These are phyloP conservation scores for Procapra przewalskii DNA, from an alignment of 2,113 vertebrate genomes.

Conservation along the genomic window DNA sequence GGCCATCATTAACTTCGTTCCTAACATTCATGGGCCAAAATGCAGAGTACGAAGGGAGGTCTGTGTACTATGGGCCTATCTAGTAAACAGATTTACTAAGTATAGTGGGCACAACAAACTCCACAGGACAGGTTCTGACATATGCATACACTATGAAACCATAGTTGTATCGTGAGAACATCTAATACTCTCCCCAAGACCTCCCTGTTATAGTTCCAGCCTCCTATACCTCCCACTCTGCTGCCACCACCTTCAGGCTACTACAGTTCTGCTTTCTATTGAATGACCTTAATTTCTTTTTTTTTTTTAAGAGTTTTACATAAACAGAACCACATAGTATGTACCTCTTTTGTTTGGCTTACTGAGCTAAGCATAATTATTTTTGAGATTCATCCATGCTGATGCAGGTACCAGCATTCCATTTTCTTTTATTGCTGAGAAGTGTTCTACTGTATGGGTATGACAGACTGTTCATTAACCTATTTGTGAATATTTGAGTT, in stretches of 20 bases:
- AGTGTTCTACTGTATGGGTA: background rate
- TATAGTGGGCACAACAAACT: background rate
- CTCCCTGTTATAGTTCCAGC: background rate
- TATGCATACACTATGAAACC: background rate
- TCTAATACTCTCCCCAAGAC: background rate
- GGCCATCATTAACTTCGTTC: background rate
- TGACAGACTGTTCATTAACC: background rate
- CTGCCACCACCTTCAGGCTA: no score
- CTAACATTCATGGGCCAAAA: background rate
- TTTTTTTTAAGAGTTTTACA: background rate
- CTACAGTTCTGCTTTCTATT: background rate
- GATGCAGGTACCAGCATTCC: background rate
- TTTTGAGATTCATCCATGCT: background rate
- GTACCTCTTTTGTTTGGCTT: background rate
- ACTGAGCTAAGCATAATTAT: background rate
- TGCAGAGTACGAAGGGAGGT: background rate
- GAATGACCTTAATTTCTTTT: background rate
- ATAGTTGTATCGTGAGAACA: background rate
- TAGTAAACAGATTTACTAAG: background rate
- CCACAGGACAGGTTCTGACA: background rate
- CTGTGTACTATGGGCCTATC: rapidly evolving
- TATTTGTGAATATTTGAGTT: background rate
- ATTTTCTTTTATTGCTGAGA: background rate
- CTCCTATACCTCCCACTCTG: background rate
- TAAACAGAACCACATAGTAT: background rate